Evolutionary conservation across 2,888 invertebrate species (phyloP).

Genomic region (Rhagophthalmus giganteus): DNA sequence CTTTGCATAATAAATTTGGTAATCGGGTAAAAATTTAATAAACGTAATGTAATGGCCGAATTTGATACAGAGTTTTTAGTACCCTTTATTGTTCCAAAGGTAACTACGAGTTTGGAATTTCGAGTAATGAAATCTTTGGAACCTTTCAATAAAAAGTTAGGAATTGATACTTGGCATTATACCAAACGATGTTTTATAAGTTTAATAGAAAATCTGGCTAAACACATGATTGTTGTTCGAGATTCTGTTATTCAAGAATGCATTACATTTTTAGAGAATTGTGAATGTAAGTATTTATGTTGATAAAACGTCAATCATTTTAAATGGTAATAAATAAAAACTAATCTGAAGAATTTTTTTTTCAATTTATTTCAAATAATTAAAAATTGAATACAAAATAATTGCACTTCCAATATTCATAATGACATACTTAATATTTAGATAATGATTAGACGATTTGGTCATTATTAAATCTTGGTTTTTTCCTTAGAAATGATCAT

Average conservation of each 20-base stretch:
- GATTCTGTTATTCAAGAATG: slow-evolving; percentile 88
- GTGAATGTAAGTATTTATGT: slow-evolving; percentile 79
- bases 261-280: slow-evolving; percentile 85
- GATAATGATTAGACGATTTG: too few species aligned
- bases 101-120: slow-evolving; percentile 98
- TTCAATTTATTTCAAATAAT: slow-evolving; percentile 5
- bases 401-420: neutral
- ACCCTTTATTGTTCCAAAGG: slow-evolving; percentile 98
- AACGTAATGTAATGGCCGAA: neutral
- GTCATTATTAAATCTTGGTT: too few species aligned
- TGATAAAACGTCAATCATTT: too few species aligned
- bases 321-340: too few species aligned
- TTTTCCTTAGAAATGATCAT: too few species aligned
- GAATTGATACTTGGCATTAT: slow-evolving; percentile 98
- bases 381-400: neutral
- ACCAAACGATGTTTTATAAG: slow-evolving; percentile 94
- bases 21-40: slow-evolving; percentile 73
- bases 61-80: slow-evolving; percentile 50
- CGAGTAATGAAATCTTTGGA: slow-evolving; percentile 95
- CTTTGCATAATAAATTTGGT: slow-evolving; percentile 98
- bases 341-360: too few species aligned
- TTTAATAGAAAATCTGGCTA: slow-evolving; percentile 86
- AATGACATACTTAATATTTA: too few species aligned
- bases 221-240: slow-evolving; percentile 85
- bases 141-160: slow-evolving; percentile 90